Conservation (phyloP, 2,797 vertebrate species). For the Spinibarbus caldwelli region DNA sequence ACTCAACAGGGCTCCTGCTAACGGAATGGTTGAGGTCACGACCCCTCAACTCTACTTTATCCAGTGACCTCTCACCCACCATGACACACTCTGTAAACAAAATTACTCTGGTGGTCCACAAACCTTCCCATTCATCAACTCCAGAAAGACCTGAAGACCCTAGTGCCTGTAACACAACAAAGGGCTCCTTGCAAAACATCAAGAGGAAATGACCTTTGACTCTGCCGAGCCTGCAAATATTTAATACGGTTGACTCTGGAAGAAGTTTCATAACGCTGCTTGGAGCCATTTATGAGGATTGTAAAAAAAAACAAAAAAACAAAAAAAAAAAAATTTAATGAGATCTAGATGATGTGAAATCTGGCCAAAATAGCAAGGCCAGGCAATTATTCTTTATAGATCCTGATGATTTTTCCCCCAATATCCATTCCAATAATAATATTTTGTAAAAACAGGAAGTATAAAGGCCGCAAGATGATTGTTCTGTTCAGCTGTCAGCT, state of each 20-base stretch:
- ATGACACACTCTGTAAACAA: conserved; percentile 50
- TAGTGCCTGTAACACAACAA: conserved; percentile 63
- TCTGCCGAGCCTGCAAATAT: conserved; percentile 54
- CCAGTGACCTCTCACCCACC: conserved; percentile 39
- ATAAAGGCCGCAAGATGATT: background rate
- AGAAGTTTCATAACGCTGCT: conserved; percentile 62
- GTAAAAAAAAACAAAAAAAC: conserved; percentile 56
- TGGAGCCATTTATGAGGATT: conserved; percentile 67
- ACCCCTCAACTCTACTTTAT: conserved; percentile 53
- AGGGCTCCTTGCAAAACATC: conserved; percentile 65
- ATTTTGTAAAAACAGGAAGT: conserved; percentile 5
- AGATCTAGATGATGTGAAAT: conserved; percentile 58
- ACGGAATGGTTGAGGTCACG: conserved; percentile 32
- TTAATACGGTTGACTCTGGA: conserved; percentile 46
- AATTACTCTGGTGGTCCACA: conserved; percentile 57
- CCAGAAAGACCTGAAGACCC: conserved; percentile 45
- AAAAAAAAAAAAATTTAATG: conserved; percentile 50
- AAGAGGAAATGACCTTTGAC: conserved; percentile 64
- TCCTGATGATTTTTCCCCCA: background rate
- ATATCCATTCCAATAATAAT: conserved; percentile 3
- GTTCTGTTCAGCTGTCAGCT: background rate
- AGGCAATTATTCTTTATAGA: background rate
- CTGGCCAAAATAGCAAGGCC: conserved; percentile 40
- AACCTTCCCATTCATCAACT: conserved; percentile 52
- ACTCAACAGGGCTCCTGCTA: conserved; percentile 38